These are phyloP conservation scores for Protosalanx chinensis DNA, from an alignment of 2,797 vertebrate species.

Conservation along the genomic window DNA sequence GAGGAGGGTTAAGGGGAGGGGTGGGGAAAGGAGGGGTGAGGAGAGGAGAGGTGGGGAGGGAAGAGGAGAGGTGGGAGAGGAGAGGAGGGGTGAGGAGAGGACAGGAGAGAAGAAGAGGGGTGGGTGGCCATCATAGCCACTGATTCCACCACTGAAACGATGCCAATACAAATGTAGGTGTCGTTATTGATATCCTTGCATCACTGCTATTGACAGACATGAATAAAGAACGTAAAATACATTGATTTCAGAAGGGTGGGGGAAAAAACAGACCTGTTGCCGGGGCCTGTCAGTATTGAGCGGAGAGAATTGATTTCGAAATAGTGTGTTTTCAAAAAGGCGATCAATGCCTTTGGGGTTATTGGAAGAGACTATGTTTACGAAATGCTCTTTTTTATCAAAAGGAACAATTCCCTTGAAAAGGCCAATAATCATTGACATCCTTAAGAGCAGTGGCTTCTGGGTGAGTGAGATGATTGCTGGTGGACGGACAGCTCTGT, in stretches of 20 bases:
- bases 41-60: no score
- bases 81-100: slow-evolving; percentile 17
- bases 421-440: slow-evolving; percentile 47
- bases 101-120: slow-evolving; percentile 29
- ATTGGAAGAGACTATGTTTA: slow-evolving; percentile 37
- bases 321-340: slow-evolving; percentile 49
- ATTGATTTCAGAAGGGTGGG: slow-evolving; percentile 64
- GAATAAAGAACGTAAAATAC: slow-evolving; percentile 67
- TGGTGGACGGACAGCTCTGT: slow-evolving; percentile 33
- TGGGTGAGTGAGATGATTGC: slow-evolving; percentile 42
- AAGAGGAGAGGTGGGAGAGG: no score
- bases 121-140: slow-evolving; percentile 57
- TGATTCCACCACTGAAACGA: slow-evolving; percentile 70
- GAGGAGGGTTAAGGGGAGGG: no score
- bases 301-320: slow-evolving; percentile 65
- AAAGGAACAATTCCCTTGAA: slow-evolving; percentile 39
- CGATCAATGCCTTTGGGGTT: slow-evolving; percentile 47
- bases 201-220: slow-evolving; percentile 75
- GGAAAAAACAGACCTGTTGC: slow-evolving; percentile 35
- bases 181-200: slow-evolving; percentile 72
- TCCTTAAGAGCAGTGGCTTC: slow-evolving; percentile 28
- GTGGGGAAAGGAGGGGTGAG: no score
- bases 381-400: slow-evolving; percentile 26
- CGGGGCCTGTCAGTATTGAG: slow-evolving; percentile 48
- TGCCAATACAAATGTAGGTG: slow-evolving; percentile 72